phyloP scores from a whole-genome alignment of 2,113 vertebrate genomes.

The Percina caprodes region DNA sequence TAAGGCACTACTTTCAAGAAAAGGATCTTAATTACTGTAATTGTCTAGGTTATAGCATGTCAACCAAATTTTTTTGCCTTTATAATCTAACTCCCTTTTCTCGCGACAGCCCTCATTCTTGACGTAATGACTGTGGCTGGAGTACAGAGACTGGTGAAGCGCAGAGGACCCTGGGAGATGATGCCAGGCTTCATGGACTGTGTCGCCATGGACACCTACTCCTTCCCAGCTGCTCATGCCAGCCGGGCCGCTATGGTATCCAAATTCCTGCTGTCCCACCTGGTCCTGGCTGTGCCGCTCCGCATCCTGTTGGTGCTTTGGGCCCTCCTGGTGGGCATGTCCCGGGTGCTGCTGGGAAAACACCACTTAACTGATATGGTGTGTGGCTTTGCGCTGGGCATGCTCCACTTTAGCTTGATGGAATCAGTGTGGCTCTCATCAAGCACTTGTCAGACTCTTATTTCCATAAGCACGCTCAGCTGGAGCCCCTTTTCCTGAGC shows the following conservation, averaged over 20 bases:
- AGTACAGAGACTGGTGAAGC: slow-evolving; percentile 92
- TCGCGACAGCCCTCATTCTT: slow-evolving; percentile 88
- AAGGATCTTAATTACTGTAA: too few species aligned
- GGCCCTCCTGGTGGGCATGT: slow-evolving; percentile 93
- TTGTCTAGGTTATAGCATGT: neutral
- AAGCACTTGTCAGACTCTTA: slow-evolving; percentile 93
- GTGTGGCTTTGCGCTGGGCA: slow-evolving; percentile 92
- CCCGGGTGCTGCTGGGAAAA: slow-evolving; percentile 92
- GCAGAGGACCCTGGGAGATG: slow-evolving; percentile 91
- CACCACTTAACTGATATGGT: slow-evolving; percentile 94
- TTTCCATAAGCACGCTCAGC: slow-evolving; percentile 89
- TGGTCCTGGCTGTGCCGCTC: slow-evolving; percentile 94
- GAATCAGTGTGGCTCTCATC: slow-evolving; percentile 96
- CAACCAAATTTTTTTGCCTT: neutral
- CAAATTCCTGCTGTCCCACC: slow-evolving; percentile 96
- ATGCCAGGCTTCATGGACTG: slow-evolving; percentile 91
- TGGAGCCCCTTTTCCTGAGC: slow-evolving; percentile 82
- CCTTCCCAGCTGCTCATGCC: slow-evolving; percentile 94
- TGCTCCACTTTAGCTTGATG: slow-evolving; percentile 94
- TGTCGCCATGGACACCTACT: slow-evolving; percentile 93
- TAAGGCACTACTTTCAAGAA: too few species aligned
- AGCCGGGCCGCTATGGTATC: slow-evolving; percentile 95
- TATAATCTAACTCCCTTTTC: neutral
- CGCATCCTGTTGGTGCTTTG: slow-evolving; percentile 94
- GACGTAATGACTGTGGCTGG: slow-evolving; percentile 93